Base-by-base conservation (phyloP, 2,888 invertebrate species). In the Artemia sinica region DNA sequence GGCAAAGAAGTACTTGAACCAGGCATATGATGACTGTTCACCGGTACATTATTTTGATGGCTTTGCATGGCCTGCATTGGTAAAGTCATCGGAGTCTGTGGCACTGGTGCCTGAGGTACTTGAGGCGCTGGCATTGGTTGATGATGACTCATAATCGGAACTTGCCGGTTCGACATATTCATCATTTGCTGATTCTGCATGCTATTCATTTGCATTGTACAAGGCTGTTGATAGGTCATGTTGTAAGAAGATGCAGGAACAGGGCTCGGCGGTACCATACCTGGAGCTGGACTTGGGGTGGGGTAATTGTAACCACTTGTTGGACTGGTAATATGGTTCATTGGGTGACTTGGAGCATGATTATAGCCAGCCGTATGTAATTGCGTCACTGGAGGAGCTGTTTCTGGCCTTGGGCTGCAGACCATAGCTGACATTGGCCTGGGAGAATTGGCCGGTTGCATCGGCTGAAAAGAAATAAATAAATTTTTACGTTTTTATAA, bases 301-400 rank as follows among this genome's bases (percentile, higher is more conserved):
- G 70, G 50, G 8, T 70, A 49, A 65, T 69, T 69, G 51, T 69
- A 66, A 13, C 14, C 63, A 50, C 48, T 68, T 67, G 69, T 71
- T 51, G 72, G 73, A 66, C 70, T 72, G 49, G 65, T 68, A 50
- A 66, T 18, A 1, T 58, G 65, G 11, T 69, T 58, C 13, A 50
- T 65, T 48, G 65, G 65, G 10, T 41, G 51, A 28, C 67, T 67
- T n/a, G 9, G 9, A 67, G 72, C 66, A 69, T 72, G 49, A 69
- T 71, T 68, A 71, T 72, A 58, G 68, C 70, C 65, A 69, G 70
- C 63, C 69, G 72, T 48, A 70, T 71, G 68, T 70, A 71, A 66
- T 68, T 70, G 69, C 68, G 69, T 66, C 68, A 67, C 66, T 67
- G 69, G 67, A 65, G 68, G 65, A 67, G 73, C 63, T 70, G 68